Base-by-base conservation (phyloP, 2,113 vertebrate species). In the Myocastor coypus region DNA sequence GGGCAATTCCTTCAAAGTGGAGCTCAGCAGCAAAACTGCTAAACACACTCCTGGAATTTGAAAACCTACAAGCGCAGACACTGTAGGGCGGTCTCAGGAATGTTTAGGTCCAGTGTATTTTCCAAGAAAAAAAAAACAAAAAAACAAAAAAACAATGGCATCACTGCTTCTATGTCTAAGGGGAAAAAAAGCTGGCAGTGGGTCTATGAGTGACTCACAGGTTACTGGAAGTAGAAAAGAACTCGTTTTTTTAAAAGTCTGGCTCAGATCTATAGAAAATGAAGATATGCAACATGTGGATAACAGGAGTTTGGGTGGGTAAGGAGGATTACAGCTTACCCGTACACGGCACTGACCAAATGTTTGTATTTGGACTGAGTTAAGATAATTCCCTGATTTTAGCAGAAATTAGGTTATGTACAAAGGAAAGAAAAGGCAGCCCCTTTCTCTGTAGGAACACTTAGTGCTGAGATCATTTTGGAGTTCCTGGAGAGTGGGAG, bases 91-190 rank as follows among this genome's bases (percentile, higher is more conserved):
- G 78, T 28, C 52, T 2, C 19, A 55, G 20, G 37, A 63, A 24
- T 50, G 30, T 57, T 87, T 93, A 87, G 63, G 52, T 94, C 13
- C 91, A 57, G n/a, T 87, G 12, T 78, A 68, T 89, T 96, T 95
- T 71, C 75, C 84, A 61, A 61, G 17, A 32, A 55, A 94, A 66
- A 46, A 46, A 46, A 46, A 46, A 46, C 46, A 46, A 46, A 46
- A 46, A 46, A 46, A 46, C 46, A 46, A 32, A 55, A 66, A 83
- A 77, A 26, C 40, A 68, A 57, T 42, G 26, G 28, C 5, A 10
- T n/a, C 7, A 46, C 5, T 7, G 13, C 37, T 77, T 46, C 22
- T n/a, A 32, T n/a, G 63, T 63, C 28, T 90, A 88, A 40, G 83
- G 9, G 66, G 52, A 13, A 52, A 91, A 19, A 37, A 83, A 84